phyloP scores from a whole-genome alignment of 2,888 invertebrate species.

The Lagria hirta region DNA sequence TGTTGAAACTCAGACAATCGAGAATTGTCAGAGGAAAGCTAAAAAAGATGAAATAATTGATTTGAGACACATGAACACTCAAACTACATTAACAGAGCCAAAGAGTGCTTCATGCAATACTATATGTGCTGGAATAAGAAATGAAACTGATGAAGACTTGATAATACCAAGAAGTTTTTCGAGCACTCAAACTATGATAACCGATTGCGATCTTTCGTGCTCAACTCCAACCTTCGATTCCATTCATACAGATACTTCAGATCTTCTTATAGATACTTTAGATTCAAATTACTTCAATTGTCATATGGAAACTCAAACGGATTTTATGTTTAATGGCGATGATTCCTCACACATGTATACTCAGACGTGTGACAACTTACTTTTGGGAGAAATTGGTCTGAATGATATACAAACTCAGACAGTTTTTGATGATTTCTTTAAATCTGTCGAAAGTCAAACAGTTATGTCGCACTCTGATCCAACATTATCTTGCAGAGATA shows the following conservation, averaged over 20 bases:
- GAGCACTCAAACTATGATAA: constrained; percentile 51
- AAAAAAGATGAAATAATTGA: too few species aligned
- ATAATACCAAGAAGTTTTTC: constrained; percentile 41
- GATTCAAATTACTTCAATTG: constrained; percentile 54
- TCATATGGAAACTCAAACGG: constrained; percentile 65
- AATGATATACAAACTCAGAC: constrained; percentile 68
- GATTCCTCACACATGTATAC: constrained; percentile 46
- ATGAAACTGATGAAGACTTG: too few species aligned
- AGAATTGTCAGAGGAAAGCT: too few species aligned
- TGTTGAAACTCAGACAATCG: constrained; percentile 54
- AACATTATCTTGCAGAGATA: constrained; percentile 43
- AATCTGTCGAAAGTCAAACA: constrained; percentile 64
- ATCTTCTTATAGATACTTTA: constrained; percentile 35
- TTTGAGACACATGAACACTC: constrained; percentile 38
- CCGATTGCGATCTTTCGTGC: constrained; percentile 23
- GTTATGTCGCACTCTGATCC: constrained; percentile 45
- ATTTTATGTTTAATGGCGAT: constrained; percentile 51
- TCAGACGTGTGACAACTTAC: constrained; percentile 57
- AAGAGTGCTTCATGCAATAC: constrained; percentile 48
- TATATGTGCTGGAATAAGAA: constrained; percentile 43
- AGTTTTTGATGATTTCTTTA: constrained; percentile 57
- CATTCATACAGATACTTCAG: constrained; percentile 44
- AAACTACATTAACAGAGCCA: constrained; percentile 38
- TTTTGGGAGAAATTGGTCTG: constrained; percentile 52
- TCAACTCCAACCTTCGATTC: constrained; percentile 42